These are phyloP conservation scores for Heterotilapia buettikoferi DNA, from an alignment of 2,113 vertebrate genomes.

Conservation along the genomic window DNA sequence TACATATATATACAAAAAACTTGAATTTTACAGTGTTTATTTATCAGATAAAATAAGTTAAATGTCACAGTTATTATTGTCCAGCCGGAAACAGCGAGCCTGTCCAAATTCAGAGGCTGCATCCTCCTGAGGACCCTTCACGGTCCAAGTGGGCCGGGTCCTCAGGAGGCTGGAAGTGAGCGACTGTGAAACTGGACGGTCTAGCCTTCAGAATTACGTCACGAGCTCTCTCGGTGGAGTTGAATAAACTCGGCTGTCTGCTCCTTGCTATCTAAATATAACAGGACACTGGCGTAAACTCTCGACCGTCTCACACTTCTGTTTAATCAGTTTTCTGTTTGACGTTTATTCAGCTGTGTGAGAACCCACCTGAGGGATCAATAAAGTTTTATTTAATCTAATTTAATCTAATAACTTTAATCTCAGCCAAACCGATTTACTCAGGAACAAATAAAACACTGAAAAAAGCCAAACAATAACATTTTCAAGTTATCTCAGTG, in stretches of 20 bases:
- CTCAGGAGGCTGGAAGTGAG: no score
- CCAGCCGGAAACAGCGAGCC: no score
- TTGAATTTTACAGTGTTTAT: no score
- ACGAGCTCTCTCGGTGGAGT: not conserved
- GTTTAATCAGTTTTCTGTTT: not conserved
- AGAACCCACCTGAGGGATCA: no score
- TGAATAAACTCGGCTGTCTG: not conserved
- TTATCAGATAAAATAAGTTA: no score
- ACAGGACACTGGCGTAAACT: not conserved
- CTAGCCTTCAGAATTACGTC: fast-evolving
- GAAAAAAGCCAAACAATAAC: no score
- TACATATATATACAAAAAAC: no score
- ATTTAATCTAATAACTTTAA: not conserved
- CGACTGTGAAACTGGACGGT: fast-evolving
- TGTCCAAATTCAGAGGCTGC: no score
- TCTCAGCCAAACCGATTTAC: not conserved
- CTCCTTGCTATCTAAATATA: not conserved
- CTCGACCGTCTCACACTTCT: fast-evolving
- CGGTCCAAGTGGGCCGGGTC: not conserved
- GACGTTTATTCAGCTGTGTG: not conserved
- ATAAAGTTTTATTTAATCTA: no score
- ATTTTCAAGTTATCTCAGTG: no score
- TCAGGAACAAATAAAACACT: no score
- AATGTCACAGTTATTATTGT: no score
- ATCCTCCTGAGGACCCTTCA: fast-evolving